These are phyloP conservation scores for Chelonia mydas DNA, from an alignment of 2,797 vertebrate genomes.

Conservation along the genomic window DNA sequence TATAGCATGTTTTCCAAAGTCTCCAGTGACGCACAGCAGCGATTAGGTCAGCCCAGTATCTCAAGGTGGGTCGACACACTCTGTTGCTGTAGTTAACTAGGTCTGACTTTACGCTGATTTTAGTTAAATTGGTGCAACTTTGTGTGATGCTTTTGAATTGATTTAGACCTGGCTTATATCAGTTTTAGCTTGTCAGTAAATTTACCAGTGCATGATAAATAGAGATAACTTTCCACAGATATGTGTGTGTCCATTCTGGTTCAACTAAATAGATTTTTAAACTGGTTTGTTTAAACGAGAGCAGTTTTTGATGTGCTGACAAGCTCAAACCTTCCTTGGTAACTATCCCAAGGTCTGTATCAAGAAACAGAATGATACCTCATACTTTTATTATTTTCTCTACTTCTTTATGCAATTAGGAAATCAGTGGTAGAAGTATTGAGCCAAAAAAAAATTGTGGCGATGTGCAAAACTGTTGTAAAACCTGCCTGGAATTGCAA, in stretches of 20 bases:
- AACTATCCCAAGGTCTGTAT: not conserved
- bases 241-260: not conserved
- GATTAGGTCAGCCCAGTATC: not conserved
- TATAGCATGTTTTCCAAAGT: not conserved
- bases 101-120: not conserved
- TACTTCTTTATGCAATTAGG: not conserved
- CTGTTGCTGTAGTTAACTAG: not conserved
- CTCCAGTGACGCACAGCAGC: not conserved
- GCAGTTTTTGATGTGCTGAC: not conserved
- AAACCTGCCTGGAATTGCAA: not conserved
- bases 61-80: not conserved
- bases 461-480: not conserved
- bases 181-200: not conserved
- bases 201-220: not conserved
- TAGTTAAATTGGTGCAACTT: not conserved
- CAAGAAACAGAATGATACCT: not conserved
- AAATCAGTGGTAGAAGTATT: not conserved
- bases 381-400: not conserved
- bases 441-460: not conserved
- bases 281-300: not conserved
- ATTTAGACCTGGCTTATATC: not conserved
- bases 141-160: not conserved
- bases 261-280: not conserved
- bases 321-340: not conserved
- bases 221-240: not conserved